Evolutionary conservation across 1,140 invertebrate species (phyloP), one percentile per base, ranked within the genome.

Genomic region (Lamellibrachia luymesi): DNA sequence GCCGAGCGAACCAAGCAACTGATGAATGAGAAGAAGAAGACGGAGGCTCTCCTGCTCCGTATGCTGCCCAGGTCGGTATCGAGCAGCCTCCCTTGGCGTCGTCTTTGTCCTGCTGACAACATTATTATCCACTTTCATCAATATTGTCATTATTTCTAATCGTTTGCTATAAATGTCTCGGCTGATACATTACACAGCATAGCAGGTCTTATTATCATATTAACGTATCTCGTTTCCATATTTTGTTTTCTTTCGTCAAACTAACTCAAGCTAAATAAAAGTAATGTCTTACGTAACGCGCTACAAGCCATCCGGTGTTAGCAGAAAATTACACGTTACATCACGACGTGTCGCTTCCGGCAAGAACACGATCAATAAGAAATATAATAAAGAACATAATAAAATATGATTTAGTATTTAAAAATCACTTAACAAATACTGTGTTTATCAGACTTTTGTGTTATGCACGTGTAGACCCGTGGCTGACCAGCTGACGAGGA

Each of bases 11-110:
- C 98, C 7, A 98, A 98, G 94, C 98, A 98, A 95, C 96, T 98
- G 93, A 98, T 98, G 95, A 97, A 98, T 97, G 98, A 98, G 96
- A 98, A 98, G 96, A 98, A 98, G 96, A 98, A 98, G 96, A 98
- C 98, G 89, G 98, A 98, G 95, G 98, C 98, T 95, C 97, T 98
- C 52, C 97, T 98, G 38, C 98, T 98, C 95, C 97, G 98, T 94
- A 98, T 98, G 98, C 96, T 98, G 91, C 98, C 98, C 56, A 98
- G 97, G 98, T 98, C 97, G 95, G 94, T 91, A n/a, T 2, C 51
- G 25, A 4, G 49, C 8, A 4, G 27, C n/a, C 91, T 91, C 17
- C 91, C 13, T 27, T 2, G 7, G 17, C 27, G 91, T 1, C 91
- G 10, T 91, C 27, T 10, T 80, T 22, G 2, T 80, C 4, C 64